Evolutionary conservation across 2,888 invertebrate genomes (phyloP).

Genomic region (Drosophila melanosoma): DNA sequence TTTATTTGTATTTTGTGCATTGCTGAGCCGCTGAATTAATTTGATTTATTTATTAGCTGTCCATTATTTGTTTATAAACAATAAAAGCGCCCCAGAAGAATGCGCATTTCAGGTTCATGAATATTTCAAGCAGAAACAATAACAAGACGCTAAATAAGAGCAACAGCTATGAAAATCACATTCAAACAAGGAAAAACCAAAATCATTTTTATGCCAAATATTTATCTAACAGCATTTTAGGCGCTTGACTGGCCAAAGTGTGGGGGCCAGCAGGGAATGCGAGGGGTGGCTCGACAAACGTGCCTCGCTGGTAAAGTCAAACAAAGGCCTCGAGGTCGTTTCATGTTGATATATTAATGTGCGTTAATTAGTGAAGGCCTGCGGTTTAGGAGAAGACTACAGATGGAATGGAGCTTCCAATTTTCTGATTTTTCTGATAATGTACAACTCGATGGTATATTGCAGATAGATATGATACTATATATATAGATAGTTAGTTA

Average conservation of each 20-base stretch:
- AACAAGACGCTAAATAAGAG: slow-evolving; percentile 29
- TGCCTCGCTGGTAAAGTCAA: slow-evolving; percentile 55
- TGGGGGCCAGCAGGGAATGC: neutral
- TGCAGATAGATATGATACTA: slow-evolving; percentile 23
- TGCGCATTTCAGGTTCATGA: slow-evolving; percentile 77
- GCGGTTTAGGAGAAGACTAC: slow-evolving; percentile 20
- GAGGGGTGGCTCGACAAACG: neutral
- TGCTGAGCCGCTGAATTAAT: slow-evolving; percentile 48
- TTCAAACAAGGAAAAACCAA: slow-evolving; percentile 46
- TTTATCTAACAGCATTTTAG: slow-evolving; percentile 76
- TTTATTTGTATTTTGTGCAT: slow-evolving; percentile 19
- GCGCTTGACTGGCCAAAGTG: slow-evolving; percentile 38
- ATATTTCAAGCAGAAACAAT: slow-evolving; percentile 61
- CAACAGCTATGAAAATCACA: slow-evolving; percentile 46
- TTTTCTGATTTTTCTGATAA: slow-evolving; percentile 38
- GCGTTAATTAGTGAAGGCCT: slow-evolving; percentile 69
- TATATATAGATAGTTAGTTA: slow-evolving; percentile 9
- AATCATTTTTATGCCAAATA: slow-evolving; percentile 76
- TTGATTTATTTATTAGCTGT: slow-evolving; percentile 79
- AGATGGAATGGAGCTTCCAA: slow-evolving; percentile 6
- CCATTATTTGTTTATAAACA: slow-evolving; percentile 79
- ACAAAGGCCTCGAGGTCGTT: slow-evolving; percentile 75
- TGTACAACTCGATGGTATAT: slow-evolving; percentile 21
- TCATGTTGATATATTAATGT: slow-evolving; percentile 77
- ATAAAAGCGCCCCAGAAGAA: slow-evolving; percentile 67